Evolutionary conservation across 2,888 invertebrate genomes (phyloP), one percentile per base, ranked within the genome.

Genomic region (Smittia aterrima): DNA sequence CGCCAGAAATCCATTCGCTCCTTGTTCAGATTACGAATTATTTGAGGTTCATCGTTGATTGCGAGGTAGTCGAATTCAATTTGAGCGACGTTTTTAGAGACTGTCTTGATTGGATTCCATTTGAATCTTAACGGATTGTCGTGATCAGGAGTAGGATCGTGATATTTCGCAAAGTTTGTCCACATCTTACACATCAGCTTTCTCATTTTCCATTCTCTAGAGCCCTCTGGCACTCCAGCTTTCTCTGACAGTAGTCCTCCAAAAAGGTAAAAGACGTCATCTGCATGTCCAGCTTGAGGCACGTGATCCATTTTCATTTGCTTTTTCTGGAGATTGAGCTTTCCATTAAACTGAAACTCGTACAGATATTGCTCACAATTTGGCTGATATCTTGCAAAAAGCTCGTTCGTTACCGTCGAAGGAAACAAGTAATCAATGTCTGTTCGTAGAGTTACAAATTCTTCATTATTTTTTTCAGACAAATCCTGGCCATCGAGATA

Each of bases 101-200:
- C 16, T 3, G 47, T 2, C 22, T 18, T 22, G 16, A 58, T 18
- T 18, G 16, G 58, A 3, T 18, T 20, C 58, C 58, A 58, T 11
- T 58, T 58, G 7, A 22, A 18, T 4, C 18, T 4, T 22, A 58
- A 20, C 11, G 80, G 79, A 2, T 76, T 76, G 11, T 72, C 75
- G 16, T 68, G 74, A 0, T 75, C 64, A 2, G 82, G 81, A n/a
- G 81, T 81, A 0, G 84, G 84, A 67, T 82, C 80, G 72, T 86
- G 85, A 77, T 80, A 80, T 78, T 85, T 86, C 0, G 88, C 89
- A 79, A 90, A 90, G 78, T 89, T 88, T 0, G 87, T 85, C 88
- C 89, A 88, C 81, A 88, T 80, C 20, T 82, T 79, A 13, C 85
- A 82, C 78, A 88, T 80, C 25, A 83, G 81, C 20, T 84, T 80